Evolutionary conservation across 2,113 vertebrate species (phyloP).

Genomic region (Electrona antarctica): DNA sequence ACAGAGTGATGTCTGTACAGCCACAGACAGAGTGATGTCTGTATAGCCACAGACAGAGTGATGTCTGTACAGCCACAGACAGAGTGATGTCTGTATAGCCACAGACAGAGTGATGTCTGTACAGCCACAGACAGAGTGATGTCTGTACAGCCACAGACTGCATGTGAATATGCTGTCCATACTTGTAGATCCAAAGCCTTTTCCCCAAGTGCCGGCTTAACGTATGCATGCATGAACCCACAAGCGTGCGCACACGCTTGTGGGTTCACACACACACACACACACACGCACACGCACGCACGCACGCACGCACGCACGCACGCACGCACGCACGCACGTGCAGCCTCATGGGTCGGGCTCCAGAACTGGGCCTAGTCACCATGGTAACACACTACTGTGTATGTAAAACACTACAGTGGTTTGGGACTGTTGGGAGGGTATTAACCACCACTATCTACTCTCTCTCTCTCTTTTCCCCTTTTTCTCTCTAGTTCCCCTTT

Average conservation of each 20-base stretch:
- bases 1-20: too few species aligned
- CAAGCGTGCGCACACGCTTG: too few species aligned
- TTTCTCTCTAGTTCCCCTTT: constrained; percentile 1
- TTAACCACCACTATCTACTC: constrained; percentile 44
- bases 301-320: not conserved
- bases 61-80: not conserved
- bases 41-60: not conserved
- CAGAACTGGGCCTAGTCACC: constrained; percentile 80
- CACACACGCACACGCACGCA: constrained; percentile 17
- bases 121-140: not conserved
- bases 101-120: not conserved
- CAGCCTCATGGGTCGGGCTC: constrained; percentile 73
- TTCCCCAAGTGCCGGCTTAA: constrained; percentile 13
- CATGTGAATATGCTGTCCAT: not conserved
- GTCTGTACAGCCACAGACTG: not conserved
- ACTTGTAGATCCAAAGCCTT: not conserved
- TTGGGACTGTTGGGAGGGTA: constrained; percentile 63
- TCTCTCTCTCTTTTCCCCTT: constrained; percentile 11
- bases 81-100: too few species aligned
- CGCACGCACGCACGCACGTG: not conserved
- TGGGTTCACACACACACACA: not conserved
- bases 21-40: not conserved
- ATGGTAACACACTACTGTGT: constrained; percentile 81
- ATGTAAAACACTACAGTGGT: constrained; percentile 79
- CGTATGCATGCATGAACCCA: not conserved